phyloP scores from a whole-genome alignment of 1,140 invertebrate species.

The Apis cerana region DNA sequence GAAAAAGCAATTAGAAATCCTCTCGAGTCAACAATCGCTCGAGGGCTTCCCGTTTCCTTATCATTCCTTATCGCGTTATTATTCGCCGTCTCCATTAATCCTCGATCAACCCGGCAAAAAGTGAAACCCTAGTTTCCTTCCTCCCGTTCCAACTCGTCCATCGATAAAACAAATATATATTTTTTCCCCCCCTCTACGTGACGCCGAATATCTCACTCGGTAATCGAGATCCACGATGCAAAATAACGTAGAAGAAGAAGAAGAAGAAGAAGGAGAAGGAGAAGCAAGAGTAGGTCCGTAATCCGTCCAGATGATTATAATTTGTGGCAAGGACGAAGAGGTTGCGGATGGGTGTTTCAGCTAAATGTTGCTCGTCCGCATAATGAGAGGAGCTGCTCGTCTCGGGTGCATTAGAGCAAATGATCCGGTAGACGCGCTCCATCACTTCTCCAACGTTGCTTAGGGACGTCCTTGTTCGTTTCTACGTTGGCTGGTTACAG shows the following conservation, averaged over 20 bases:
- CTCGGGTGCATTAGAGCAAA: slow-evolving; percentile 46
- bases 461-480: not conserved
- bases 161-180: not conserved
- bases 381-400: slow-evolving; percentile 56
- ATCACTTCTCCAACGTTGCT: slow-evolving; percentile 15
- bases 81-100: not conserved
- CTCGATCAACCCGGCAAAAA: not conserved
- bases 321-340: slow-evolving; percentile 37
- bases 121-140: not conserved
- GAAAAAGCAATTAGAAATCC: not conserved
- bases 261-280: not conserved
- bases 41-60: not conserved
- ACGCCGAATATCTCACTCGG: slow-evolving; percentile 42
- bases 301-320: slow-evolving; percentile 52
- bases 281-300: not conserved
- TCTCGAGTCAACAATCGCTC: too few species aligned
- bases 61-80: not conserved
- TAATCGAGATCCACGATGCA: slow-evolving; percentile 17
- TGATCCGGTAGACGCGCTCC: slow-evolving; percentile 45
- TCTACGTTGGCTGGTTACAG: slow-evolving; percentile 1
- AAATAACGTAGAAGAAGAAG: too few species aligned
- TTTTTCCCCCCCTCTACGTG: not conserved
- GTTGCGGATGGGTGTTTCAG: slow-evolving; percentile 41
- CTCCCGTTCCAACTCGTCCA: too few species aligned
- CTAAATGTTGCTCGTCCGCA: slow-evolving; percentile 51